Evolutionary conservation across 2,797 vertebrate genomes (phyloP), one percentile per base, ranked within the genome.

Genomic region (Selene dorsalis): DNA sequence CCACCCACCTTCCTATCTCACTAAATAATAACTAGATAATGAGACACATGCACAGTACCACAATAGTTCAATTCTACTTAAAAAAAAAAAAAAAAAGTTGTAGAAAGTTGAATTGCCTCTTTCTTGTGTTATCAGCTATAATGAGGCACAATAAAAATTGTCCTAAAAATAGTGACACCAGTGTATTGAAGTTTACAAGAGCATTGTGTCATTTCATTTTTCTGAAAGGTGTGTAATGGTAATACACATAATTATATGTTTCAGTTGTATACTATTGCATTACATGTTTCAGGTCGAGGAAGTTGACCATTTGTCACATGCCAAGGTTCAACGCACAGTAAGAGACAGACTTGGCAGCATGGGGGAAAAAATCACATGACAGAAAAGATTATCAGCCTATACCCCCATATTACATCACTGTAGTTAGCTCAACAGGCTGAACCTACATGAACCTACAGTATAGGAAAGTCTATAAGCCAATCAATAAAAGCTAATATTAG

Each of bases 381-480:
- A 30, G 30, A 30, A 30, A 30, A 30, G 3, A 30, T 30, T 3
- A 35, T 35, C 32, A 35, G 7, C 32, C 7, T 9, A 35, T 35
- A 8, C 32, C 32, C 32, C 6, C 32, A 7, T 35, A 41, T 41
- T 12, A 41, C 39, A 41, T 1, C 39, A 41, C 39, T 12, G 14
- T 41, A 41, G 13, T 41, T 14, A 41, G 39, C 35, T 47, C 10
- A 10, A 8, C 24, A 16, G 30, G 24, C 28, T 50, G 38, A 58
- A 50, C 12, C 32, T 48, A 2, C 32, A 35, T 35, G 32, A 35
- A 35, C 32, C 32, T 35, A 35, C 9, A 35, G 4, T 13, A 9
- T 3, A 32, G 45, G 22, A 47, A 10, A 60, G 59, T 69, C 64
- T 65, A 56, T 69, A 43, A 69, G 68, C 60, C 45, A 56, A 68